Base-by-base conservation (phyloP, 2,113 vertebrate species). In the Neotoma lepida region DNA sequence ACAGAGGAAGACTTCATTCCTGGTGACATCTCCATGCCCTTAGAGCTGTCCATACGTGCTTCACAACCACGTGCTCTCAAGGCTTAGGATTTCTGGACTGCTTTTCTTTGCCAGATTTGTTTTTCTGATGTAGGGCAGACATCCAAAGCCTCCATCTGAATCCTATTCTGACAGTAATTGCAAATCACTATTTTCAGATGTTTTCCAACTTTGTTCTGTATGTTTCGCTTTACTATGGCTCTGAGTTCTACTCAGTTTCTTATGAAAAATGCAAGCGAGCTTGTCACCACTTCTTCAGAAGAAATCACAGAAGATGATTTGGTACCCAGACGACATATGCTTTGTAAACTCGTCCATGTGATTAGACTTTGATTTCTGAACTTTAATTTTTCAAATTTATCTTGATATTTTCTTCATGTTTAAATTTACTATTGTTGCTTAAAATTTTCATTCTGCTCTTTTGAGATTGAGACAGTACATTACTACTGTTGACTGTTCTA, bases 131-230 rank as follows among this genome's bases (percentile, higher is more conserved):
- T 88, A 51, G n/a, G 86, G 54, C 93, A 96, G 94, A 88, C 91
- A 94, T 96, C 96, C 33, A 92, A 95, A 97, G 88, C 94, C 78
- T 71, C 2, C 96, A 76, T 94, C 0, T 78, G 94, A 97, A 97
- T 95, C 93, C 93, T 97, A 92, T 95, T 93, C 56, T 88, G 95
- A 24, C 49, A 89, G 74, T 80, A 94, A 96, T 96, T 97, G 95
- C 88, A 93, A 94, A 93, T 97, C 88, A 1, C 63, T 64, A 82
- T 90, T 95, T 95, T 61, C 74, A 94, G 87, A 93, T 56, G 97
- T 98, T 98, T 97, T 82, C 94, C 95, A 97, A 97, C 95, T 97
- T 97, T 97, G 98, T 98, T 98, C 97, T 97, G 97, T 97, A 77
- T 96, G 89, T 98, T 97, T 94, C 35, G 41, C 94, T 97, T 97